These are phyloP conservation scores for Drosophila asahinai DNA, from an alignment of 1,140 invertebrate species.

Conservation along the genomic window DNA sequence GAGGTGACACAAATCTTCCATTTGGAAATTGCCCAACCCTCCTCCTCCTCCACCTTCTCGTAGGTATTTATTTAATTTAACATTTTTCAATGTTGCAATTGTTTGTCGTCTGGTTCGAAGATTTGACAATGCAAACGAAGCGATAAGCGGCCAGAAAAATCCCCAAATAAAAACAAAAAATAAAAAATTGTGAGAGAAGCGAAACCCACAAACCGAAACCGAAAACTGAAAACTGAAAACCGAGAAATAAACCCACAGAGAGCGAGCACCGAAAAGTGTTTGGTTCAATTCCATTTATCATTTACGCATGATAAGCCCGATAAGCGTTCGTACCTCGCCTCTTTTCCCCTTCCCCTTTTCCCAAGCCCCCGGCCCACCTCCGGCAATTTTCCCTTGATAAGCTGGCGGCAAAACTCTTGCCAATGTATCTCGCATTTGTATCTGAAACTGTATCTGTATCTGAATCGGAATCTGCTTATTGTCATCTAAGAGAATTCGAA, in stretches of 20 bases:
- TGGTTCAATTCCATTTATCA: conserved; percentile 69
- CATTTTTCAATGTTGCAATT: conserved; percentile 41
- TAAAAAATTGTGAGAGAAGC: conserved; percentile 9
- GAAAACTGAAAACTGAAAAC: conserved; percentile 36
- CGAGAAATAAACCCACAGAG: conserved; percentile 26
- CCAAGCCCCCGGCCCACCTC: neutral
- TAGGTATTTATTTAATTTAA: conserved; percentile 49
- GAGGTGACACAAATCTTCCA: conserved; percentile 14
- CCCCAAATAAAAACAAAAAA: neutral
- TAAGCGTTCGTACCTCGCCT: conserved; percentile 49
- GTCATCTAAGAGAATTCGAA: conserved; percentile 42
- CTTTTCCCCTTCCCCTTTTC: neutral
- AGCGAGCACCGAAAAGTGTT: conserved; percentile 25
- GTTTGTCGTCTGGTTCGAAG: conserved; percentile 44
- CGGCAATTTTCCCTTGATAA: conserved; percentile 2
- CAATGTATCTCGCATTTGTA: conserved; percentile 33
- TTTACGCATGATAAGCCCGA: conserved; percentile 71
- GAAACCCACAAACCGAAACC: conserved; percentile 30
- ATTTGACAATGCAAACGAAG: conserved; percentile 50
- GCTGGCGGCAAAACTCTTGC: conserved; percentile 34
- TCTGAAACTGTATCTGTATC: conserved; percentile 40
- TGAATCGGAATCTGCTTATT: conserved; percentile 51
- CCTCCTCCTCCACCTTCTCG: neutral
- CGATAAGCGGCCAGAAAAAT: conserved; percentile 29
- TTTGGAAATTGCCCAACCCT: conserved; percentile 25